Conservation (phyloP, 2,797 vertebrate genomes). For the Hemitrygon akajei region DNA sequence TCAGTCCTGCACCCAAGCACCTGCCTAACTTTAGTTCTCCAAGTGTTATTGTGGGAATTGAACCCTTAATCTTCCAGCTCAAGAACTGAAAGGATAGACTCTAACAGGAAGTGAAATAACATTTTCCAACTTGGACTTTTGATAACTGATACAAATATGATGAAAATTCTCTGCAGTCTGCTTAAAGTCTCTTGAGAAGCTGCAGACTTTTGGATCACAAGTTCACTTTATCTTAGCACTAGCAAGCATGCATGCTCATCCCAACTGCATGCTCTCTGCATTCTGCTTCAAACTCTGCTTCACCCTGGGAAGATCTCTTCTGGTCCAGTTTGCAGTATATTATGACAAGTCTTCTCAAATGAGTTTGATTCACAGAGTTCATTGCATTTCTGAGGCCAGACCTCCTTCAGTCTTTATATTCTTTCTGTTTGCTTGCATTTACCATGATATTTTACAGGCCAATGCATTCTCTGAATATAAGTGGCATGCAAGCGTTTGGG, state of each 20-base stretch:
- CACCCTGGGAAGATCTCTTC: background rate
- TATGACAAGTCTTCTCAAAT: background rate
- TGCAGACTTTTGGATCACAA: background rate
- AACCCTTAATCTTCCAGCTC: too few relatives aligned
- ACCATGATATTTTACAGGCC: background rate
- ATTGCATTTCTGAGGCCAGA: background rate
- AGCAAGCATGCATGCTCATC: background rate
- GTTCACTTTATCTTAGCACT: background rate
- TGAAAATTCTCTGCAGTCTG: too few relatives aligned
- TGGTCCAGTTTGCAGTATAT: background rate
- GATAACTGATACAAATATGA: too few relatives aligned
- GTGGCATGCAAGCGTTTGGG: too few relatives aligned
- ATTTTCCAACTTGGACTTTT: too few relatives aligned
- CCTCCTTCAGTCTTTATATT: background rate
- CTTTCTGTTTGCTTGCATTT: background rate
- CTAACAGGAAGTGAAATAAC: too few relatives aligned
- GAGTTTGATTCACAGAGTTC: background rate
- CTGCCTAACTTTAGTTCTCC: too few relatives aligned
- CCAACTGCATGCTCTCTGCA: background rate
- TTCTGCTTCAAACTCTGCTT: background rate
- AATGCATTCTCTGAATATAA: background rate
- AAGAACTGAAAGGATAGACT: too few relatives aligned
- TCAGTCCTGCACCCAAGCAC: too few relatives aligned
- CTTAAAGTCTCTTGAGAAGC: background rate
- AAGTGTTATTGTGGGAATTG: too few relatives aligned